Evolutionary conservation across 2,113 vertebrate genomes (phyloP).

Genomic region (Cricetomys ansorgei): DNA sequence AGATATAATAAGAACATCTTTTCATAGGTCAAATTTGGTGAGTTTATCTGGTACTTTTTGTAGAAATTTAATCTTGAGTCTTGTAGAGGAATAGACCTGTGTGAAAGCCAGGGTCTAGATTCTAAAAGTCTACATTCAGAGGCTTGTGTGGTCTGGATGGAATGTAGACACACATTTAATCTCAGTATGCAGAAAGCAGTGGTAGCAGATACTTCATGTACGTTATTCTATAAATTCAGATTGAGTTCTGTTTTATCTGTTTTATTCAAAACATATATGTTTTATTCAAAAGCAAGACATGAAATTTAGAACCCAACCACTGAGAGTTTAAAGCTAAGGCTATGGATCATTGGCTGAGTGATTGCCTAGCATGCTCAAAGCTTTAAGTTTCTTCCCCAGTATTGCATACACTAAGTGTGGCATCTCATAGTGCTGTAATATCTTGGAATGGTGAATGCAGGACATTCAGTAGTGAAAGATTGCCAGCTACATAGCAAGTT

Average conservation of each 20-base stretch:
- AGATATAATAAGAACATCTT: background rate
- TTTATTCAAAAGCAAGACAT: background rate
- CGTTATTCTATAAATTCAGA: background rate
- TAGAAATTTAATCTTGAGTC: conserved; percentile 15
- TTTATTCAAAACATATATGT: background rate
- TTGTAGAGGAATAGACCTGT: too few species aligned
- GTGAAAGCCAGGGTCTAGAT: too few species aligned
- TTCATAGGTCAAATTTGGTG: background rate
- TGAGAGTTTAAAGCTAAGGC: background rate
- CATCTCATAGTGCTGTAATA: background rate
- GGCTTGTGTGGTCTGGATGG: too few species aligned
- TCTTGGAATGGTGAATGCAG: background rate
- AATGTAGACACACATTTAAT: too few species aligned
- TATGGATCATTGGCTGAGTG: background rate
- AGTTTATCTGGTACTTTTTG: background rate
- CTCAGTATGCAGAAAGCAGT: too few species aligned
- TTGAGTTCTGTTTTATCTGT: background rate
- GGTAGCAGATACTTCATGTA: too few species aligned
- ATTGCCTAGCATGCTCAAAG: background rate
- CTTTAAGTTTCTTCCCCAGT: background rate
- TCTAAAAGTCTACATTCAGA: too few species aligned
- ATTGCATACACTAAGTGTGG: background rate
- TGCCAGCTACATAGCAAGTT: background rate
- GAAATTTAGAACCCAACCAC: background rate
- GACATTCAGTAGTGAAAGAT: background rate